Percentiles rank a stretch among this genome's conserved stretches.
Conservation (phyloP, 2,113 vertebrate species). For the Podocnemis expansa region DNA sequence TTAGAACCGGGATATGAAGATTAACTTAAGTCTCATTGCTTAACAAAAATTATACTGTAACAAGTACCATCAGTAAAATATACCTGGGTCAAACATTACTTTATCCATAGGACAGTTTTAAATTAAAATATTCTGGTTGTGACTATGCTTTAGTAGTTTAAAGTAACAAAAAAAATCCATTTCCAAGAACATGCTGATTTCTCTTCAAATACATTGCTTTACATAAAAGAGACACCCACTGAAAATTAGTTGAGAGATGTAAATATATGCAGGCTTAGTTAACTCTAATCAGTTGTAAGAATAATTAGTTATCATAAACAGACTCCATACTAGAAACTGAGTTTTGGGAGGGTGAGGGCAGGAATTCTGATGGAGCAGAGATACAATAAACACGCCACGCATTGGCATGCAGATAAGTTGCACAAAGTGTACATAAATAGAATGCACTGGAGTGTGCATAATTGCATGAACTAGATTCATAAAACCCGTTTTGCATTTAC, state of each 20-base stretch:
- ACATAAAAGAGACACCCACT: background rate
- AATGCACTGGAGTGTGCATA: background rate
- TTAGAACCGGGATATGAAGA: too few species aligned
- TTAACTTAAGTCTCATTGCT: background rate
- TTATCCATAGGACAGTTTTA: background rate
- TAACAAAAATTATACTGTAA: background rate
- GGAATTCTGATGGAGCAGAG: background rate
- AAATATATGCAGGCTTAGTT: background rate
- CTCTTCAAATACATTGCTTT: background rate
- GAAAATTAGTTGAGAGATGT: background rate
- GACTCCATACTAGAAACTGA: background rate
- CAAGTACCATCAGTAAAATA: background rate
- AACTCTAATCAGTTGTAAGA: background rate
- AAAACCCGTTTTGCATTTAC: slow-evolving; percentile 6
- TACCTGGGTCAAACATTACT: background rate
- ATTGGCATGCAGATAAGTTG: too few species aligned
- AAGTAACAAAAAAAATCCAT: too few species aligned
- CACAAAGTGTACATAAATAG: background rate
- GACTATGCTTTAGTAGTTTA: background rate
- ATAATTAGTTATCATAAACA: background rate
- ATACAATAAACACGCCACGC: background rate
- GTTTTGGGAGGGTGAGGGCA: too few species aligned
- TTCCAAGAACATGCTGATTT: background rate
- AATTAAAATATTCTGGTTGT: background rate
- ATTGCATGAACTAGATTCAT: background rate